Evolutionary conservation across 2,797 vertebrate species (phyloP).

Genomic region (Thunnus albacares): DNA sequence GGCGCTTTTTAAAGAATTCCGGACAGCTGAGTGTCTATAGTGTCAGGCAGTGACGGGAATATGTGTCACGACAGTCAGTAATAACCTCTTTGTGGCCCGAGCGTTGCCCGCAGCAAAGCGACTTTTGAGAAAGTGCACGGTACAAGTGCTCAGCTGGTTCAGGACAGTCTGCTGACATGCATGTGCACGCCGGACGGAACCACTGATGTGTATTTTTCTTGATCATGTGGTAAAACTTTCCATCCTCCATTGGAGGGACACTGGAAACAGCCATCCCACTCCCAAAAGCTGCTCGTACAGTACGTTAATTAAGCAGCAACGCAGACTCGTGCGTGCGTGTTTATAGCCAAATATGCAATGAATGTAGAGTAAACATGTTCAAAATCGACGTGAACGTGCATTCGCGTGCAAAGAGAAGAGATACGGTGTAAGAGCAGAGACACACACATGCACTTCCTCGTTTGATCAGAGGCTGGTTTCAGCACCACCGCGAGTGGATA

Average conservation of each 20-base stretch:
- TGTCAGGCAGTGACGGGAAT: background rate
- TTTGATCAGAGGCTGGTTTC: conserved; percentile 66
- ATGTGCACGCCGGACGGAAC: conserved; percentile 37
- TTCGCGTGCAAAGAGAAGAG: background rate
- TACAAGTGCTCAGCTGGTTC: conserved; percentile 28
- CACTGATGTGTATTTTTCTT: conserved; percentile 41
- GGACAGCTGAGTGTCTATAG: background rate
- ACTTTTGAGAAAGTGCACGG: conserved; percentile 54
- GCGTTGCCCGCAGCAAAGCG: background rate
- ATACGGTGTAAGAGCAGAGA: background rate
- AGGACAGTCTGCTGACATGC: conserved; percentile 51
- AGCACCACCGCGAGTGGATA: conserved; percentile 79
- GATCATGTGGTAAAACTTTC: conserved; percentile 83
- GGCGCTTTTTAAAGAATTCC: background rate
- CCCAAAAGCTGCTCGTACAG: conserved; percentile 2
- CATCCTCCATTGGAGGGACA: conserved; percentile 62
- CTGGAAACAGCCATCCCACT: conserved; percentile 55
- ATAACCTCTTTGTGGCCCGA: background rate
- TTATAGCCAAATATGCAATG: background rate
- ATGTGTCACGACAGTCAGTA: conserved; percentile 30
- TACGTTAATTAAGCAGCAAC: conserved; percentile 28
- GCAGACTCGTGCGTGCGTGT: background rate
- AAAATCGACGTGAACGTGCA: conserved; percentile 1
- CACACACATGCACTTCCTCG: conserved; percentile 74
- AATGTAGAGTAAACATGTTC: background rate